Evolutionary conservation across 2,797 vertebrate genomes (phyloP), one percentile per base, ranked within the genome.

Genomic region (Erpetoichthys calabaricus): DNA sequence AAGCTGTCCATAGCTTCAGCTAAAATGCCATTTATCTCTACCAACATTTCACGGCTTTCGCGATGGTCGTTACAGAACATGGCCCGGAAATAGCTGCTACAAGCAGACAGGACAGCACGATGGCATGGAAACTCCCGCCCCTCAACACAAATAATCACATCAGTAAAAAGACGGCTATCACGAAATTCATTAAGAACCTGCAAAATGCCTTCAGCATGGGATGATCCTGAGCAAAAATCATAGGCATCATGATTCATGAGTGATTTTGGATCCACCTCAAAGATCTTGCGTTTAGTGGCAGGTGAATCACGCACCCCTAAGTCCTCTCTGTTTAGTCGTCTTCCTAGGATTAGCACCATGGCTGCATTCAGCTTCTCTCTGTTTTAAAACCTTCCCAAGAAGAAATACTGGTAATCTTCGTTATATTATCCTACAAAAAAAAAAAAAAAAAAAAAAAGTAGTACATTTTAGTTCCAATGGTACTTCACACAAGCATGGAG

Each of bases 1-100:
- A 99, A 98, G 65, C 89, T 92, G 74, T 98, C 94, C 94, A 98
- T 98, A 4, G 94, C 94, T 66, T 97, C 91, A 0, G 91, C 88
- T 43, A 91, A 82, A 70, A 99, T 97, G 63, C 95, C 96, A 0
- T 98, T 99, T 81, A 99, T 99, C 80, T 98, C 94, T 51, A 99
- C 94, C 57, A 97, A 60, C 93, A 98, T 98, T 77, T 97, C 94
- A 0, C 90, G 80, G 77, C 95, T 98, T 73, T 98, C 96, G 0
- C 94, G 78, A 68, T 97, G 94, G 70, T 99, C 94, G 0, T 98
- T 98, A 76, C 93, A 97, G 72, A 99, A 99, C 96, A 99, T 99
- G 57, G 96, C 94, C 64, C 91, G 85, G 78, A 99, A 99, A 77
- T 99, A 99, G 71, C 90, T 91, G 59, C 94, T 98, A 78, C 93